These are phyloP conservation scores for Neocrepidodera transversa DNA, from an alignment of 2,888 invertebrate species.

Conservation along the genomic window DNA sequence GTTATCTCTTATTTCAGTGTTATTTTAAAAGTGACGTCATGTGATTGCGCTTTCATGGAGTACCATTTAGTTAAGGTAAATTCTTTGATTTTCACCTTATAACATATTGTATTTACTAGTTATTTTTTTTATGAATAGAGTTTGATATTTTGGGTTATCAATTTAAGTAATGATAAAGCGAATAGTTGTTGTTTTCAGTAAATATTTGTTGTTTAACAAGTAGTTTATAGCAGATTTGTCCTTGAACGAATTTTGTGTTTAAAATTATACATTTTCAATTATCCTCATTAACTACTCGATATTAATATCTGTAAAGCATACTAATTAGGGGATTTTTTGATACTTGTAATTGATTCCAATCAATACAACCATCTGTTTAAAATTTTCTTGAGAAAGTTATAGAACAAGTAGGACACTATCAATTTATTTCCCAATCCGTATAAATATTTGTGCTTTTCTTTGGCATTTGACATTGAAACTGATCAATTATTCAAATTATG, in stretches of 20 bases:
- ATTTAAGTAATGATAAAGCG: slow-evolving; percentile 44
- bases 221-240: slow-evolving; percentile 48
- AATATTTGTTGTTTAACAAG: slow-evolving; percentile 42
- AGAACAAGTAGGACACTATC: slow-evolving; percentile 54
- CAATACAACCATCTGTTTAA: slow-evolving; percentile 41
- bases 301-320: slow-evolving; percentile 36
- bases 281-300: slow-evolving; percentile 40
- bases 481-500: slow-evolving; percentile 47
- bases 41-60: slow-evolving; percentile 59
- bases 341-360: slow-evolving; percentile 15
- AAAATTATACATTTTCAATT: slow-evolving; percentile 50
- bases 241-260: slow-evolving; percentile 52
- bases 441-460: slow-evolving; percentile 46
- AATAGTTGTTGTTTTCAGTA: slow-evolving; percentile 42
- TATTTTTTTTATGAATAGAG: slow-evolving; percentile 13
- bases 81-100: slow-evolving; percentile 47
- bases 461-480: slow-evolving; percentile 54
- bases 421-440: slow-evolving; percentile 51
- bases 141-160: slow-evolving; percentile 17
- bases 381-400: slow-evolving; percentile 52
- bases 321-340: slow-evolving; percentile 29
- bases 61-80: slow-evolving; percentile 55
- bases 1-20: slow-evolving; percentile 48
- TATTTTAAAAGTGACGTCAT: slow-evolving; percentile 60
- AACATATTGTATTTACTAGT: background rate